Conservation (phyloP, 2,113 vertebrate genomes). For the Sander lucioperca region DNA sequence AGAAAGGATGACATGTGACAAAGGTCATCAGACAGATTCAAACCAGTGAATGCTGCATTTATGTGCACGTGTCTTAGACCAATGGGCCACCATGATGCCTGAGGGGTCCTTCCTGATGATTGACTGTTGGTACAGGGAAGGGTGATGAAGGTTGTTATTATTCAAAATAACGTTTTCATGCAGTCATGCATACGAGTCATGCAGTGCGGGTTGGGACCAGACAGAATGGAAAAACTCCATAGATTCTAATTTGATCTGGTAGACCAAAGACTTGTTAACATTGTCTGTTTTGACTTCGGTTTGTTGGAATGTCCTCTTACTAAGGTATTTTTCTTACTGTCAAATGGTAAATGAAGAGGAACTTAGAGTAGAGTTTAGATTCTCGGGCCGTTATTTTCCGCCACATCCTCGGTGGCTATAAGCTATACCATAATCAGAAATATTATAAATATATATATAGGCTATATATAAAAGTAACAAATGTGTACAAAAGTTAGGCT, state of each 20-base stretch:
- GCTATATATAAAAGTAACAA: too few species aligned
- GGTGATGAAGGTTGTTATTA: neutral
- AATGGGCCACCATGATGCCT: neutral
- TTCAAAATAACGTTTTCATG: slow-evolving; percentile 12
- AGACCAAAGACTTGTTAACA: neutral
- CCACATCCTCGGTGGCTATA: too few species aligned
- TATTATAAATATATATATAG: too few species aligned
- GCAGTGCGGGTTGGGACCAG: neutral
- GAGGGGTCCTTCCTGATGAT: slow-evolving; percentile 2
- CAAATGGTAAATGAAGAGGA: neutral
- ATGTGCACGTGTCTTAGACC: neutral
- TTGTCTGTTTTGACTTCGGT: neutral
- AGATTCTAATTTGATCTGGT: neutral
- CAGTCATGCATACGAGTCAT: neutral
- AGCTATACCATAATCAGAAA: too few species aligned
- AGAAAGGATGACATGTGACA: neutral
- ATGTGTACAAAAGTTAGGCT: too few species aligned
- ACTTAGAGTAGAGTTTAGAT: too few species aligned
- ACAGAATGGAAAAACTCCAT: slow-evolving; percentile 9
- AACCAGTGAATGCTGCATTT: neutral
- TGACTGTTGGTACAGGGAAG: slow-evolving; percentile 2
- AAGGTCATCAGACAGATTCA: neutral
- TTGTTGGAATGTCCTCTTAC: neutral
- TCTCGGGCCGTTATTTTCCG: too few species aligned
- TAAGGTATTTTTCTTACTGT: neutral